Conservation (phyloP, 2,797 vertebrate species). For the Percopsis omiscomaycus region DNA sequence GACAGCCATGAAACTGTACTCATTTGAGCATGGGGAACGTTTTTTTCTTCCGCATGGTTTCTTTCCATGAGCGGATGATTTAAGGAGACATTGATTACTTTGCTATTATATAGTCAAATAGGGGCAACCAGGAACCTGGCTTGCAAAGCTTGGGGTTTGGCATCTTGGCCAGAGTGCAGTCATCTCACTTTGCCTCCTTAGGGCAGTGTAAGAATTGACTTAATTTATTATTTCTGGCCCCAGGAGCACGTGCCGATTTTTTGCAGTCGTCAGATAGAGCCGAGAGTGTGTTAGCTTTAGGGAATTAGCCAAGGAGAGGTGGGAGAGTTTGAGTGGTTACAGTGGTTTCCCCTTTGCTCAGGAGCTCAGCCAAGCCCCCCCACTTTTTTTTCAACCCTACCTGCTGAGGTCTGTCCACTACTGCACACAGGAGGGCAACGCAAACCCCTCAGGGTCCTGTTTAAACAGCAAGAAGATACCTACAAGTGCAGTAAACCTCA, state of each 20-base stretch:
- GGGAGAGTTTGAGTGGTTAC: slow-evolving; percentile 31
- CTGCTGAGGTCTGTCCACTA: slow-evolving; percentile 67
- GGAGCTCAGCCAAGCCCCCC: slow-evolving; percentile 51
- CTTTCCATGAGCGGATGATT: slow-evolving; percentile 39
- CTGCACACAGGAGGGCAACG: slow-evolving; percentile 47
- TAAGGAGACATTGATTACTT: slow-evolving; percentile 57
- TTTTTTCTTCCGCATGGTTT: not conserved
- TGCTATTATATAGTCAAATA: slow-evolving; percentile 44
- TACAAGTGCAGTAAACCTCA: slow-evolving; percentile 44
- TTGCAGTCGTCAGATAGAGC: slow-evolving; percentile 49
- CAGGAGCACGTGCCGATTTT: slow-evolving; percentile 46
- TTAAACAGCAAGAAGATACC: slow-evolving; percentile 46
- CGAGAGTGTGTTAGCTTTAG: slow-evolving; percentile 50
- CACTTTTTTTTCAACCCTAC: slow-evolving; percentile 47
- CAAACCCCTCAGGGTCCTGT: slow-evolving; percentile 53
- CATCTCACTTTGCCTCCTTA: slow-evolving; percentile 37
- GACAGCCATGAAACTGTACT: no score
- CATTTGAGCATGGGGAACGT: no score
- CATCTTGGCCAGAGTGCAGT: slow-evolving; percentile 46
- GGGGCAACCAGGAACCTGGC: slow-evolving; percentile 42
- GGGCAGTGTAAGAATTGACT: slow-evolving; percentile 63
- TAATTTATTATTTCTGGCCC: slow-evolving; percentile 78
- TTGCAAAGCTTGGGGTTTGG: slow-evolving; percentile 56
- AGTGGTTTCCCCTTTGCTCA: slow-evolving; percentile 53
- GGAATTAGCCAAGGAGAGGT: slow-evolving; percentile 53